Evolutionary conservation across 2,888 invertebrate genomes (phyloP).

Genomic region (Petrolisthes cinctipes): DNA sequence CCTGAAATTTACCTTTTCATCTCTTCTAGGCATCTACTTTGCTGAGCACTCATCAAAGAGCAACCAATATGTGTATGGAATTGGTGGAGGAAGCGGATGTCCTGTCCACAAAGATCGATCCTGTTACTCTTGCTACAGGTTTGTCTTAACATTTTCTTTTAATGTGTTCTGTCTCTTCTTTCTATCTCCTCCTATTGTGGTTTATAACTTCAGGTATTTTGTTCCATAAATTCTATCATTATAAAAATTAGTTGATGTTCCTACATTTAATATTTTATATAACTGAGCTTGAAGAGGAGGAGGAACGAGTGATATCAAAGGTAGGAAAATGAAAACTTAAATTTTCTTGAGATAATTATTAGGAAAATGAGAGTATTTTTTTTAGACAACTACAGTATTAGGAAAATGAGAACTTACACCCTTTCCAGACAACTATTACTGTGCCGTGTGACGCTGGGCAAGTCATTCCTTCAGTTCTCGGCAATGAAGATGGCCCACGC

Average conservation of each 20-base stretch:
- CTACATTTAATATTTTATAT: not conserved
- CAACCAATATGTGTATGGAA: conserved; percentile 98
- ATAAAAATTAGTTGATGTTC: no score
- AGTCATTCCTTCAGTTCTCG: conserved; percentile 92
- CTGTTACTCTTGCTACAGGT: conserved; percentile 95
- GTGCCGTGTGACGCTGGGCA: conserved; percentile 94
- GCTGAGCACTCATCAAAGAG: conserved; percentile 98
- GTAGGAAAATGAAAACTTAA: not conserved
- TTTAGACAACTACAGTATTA: not conserved
- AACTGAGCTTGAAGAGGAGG: not conserved
- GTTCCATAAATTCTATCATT: no score
- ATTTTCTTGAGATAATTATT: not conserved
- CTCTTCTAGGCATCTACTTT: conserved; percentile 90
- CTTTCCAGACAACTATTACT: conserved; percentile 86
- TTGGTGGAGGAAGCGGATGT: conserved; percentile 96
- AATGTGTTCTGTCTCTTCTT: not conserved
- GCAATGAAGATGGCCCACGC: conserved; percentile 99
- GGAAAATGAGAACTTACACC: not conserved
- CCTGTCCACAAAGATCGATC: conserved; percentile 94
- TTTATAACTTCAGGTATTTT: no score
- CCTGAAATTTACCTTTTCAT: conserved; percentile 4
- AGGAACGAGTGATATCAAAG: not conserved
- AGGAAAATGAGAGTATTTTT: not conserved
- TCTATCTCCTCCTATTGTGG: not conserved
- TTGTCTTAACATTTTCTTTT: conserved; percentile 56